Base-by-base conservation (phyloP, 1,140 invertebrate genomes). In the Cydia pomonella region DNA sequence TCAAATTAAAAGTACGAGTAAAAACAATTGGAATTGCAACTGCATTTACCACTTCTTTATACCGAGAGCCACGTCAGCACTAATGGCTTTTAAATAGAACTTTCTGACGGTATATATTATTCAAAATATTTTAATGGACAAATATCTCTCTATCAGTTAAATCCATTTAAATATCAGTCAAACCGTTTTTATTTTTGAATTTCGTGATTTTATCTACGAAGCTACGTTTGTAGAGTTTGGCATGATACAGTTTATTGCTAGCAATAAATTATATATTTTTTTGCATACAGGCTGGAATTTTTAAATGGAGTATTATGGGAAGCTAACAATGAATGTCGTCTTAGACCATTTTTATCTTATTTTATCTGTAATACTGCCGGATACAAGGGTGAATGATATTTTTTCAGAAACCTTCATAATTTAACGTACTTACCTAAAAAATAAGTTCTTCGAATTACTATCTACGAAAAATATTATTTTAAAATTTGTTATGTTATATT, bases 41-140 rank as follows among this genome's bases (percentile, higher is more conserved):
- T 21, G 53, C 18, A 23, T 23, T 59, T n/a, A 23, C 7, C 21
- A 59, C 10, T 12, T 9, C 3, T 59, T 59, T 23, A 18, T 21
- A 59, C 7, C 12, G 50, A 53, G 23, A 21, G 21, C 23, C 53
- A 59, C 53, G 21, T 59, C 75, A 47, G 44, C 74, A 64, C 64
- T 81, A 84, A 84, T 82, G 77, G 77, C 76, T 82, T 80, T 80
- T 79, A 80, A 82, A 83, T 79, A 80, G 64, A 77, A 66, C 66
- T 18, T 78, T 76, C 75, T 79, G 71, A 74, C 23, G 38, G 63
- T 73, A 74, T 83, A 29, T 80, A 80, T 83, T 82, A 81, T 85
- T 84, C 75, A 83, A 79, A 79, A 82, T 81, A 79, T 81, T 81
- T 69, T 80, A 83, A 83, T 83, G 79, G 81, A 83, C 71, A 77